A percentile compares a stretch with the other conserved stretches of the same genome.
Conservation (phyloP, 2,797 vertebrate species). For the Acomys russatus region DNA sequence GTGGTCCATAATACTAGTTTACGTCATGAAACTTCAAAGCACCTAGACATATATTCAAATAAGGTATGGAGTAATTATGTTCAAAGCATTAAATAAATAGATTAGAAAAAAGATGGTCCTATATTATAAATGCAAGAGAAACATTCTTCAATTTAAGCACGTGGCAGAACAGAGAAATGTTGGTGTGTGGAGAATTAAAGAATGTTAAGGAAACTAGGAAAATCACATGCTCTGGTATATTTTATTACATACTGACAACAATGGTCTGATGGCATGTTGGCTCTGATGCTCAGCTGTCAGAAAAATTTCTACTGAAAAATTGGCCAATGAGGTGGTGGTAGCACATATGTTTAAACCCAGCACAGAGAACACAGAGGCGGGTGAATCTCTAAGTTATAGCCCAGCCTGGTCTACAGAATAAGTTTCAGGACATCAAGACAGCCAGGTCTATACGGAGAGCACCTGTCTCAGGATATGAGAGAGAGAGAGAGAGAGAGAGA, state of each 20-base stretch:
- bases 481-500: not conserved
- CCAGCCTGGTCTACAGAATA: not conserved
- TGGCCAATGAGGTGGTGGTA: not conserved
- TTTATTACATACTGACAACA: not conserved
- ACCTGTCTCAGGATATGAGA: not conserved
- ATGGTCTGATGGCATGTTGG: not conserved
- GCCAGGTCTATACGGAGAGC: not conserved
- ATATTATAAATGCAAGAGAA: not conserved
- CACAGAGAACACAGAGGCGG: not conserved
- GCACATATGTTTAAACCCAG: not conserved
- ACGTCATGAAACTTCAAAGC: not conserved
- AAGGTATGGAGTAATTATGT: not conserved
- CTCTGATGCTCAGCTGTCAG: not conserved
- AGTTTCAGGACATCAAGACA: not conserved
- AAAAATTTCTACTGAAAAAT: not conserved
- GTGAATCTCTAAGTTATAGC: not conserved
- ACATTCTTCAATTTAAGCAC: not conserved
- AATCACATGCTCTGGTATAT: not conserved
- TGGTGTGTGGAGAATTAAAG: not conserved
- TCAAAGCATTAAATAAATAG: conserved; percentile 25
- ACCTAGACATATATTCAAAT: not conserved
- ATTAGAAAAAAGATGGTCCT: not conserved
- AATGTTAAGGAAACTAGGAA: not conserved
- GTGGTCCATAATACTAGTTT: not conserved
- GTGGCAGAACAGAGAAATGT: not conserved